These are phyloP conservation scores for Cynopterus brachyotis DNA, from an alignment of 2,113 vertebrate genomes.

Conservation along the genomic window DNA sequence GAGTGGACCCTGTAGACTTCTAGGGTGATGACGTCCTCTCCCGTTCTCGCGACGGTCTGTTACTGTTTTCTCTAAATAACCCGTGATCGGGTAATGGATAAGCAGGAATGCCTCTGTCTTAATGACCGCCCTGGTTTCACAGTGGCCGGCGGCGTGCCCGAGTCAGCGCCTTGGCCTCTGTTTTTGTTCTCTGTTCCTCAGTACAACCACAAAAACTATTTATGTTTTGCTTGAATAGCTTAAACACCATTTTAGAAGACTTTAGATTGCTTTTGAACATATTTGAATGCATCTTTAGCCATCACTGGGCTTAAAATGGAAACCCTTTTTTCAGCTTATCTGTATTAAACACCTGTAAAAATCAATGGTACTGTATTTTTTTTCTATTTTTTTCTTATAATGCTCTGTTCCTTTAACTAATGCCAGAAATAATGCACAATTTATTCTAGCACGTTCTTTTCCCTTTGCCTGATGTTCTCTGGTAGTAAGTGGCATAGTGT, in stretches of 20 bases:
- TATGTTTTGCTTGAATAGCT: constrained; percentile 85
- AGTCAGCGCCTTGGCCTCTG: constrained; percentile 79
- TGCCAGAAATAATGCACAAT: constrained; percentile 81
- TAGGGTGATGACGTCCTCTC: neutral
- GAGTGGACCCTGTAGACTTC: constrained; percentile 43
- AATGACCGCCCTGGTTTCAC: constrained; percentile 78
- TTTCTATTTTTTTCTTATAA: constrained; percentile 69
- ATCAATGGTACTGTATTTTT: constrained; percentile 84
- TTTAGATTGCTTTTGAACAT: constrained; percentile 86
- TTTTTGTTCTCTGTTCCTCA: constrained; percentile 81
- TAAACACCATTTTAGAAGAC: constrained; percentile 84
- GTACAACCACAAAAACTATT: constrained; percentile 85
- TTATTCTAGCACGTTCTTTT: constrained; percentile 75
- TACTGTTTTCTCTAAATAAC: constrained; percentile 66
- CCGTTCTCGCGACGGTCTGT: constrained; percentile 50
- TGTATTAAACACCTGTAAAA: constrained; percentile 90
- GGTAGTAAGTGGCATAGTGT: constrained; percentile 67
- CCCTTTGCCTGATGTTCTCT: constrained; percentile 69
- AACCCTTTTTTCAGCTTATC: constrained; percentile 87
- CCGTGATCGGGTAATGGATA: constrained; percentile 70
- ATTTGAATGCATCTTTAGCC: constrained; percentile 86
- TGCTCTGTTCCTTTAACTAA: constrained; percentile 84
- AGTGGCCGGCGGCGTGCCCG: constrained; percentile 74
- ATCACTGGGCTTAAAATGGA: constrained; percentile 85
- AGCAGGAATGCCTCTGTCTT: constrained; percentile 77